A percentile compares a stretch with the other conserved stretches of the same genome.
phyloP scores from a whole-genome alignment of 2,113 vertebrate species.

The Plotosus lineatus region DNA sequence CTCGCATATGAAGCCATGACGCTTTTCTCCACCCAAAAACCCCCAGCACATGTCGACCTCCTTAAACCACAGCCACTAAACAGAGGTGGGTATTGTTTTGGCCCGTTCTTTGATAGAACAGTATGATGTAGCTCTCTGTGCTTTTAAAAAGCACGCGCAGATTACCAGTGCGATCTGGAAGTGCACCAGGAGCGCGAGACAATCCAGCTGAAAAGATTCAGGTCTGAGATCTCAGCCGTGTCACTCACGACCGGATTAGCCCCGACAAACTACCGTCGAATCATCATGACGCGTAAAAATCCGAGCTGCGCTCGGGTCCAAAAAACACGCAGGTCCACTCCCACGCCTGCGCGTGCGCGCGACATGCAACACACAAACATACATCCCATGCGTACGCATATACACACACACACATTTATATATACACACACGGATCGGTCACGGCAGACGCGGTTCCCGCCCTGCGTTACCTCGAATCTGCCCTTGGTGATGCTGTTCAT shows the following conservation, averaged over 20 bases:
- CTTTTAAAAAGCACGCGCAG: slow-evolving; percentile 21
- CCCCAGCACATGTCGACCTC: too few relatives aligned
- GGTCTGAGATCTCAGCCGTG: slow-evolving; percentile 61
- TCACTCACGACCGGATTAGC: slow-evolving; percentile 71
- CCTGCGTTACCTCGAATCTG: slow-evolving; percentile 78
- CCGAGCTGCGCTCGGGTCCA: slow-evolving; percentile 29
- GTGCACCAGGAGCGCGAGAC: slow-evolving; percentile 21
- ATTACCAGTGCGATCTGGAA: slow-evolving; percentile 40
- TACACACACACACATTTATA: not conserved
- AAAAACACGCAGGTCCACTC: slow-evolving; percentile 32
- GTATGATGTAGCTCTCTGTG: not conserved
- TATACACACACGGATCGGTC: slow-evolving; percentile 8
- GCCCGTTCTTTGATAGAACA: not conserved
- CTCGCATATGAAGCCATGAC: not conserved
- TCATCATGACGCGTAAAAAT: slow-evolving; percentile 62
- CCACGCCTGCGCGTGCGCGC: not conserved
- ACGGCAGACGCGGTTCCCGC: slow-evolving; percentile 34
- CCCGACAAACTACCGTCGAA: slow-evolving; percentile 65
- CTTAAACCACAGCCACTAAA: not conserved
- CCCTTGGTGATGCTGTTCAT: slow-evolving; percentile 82
- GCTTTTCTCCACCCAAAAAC: not conserved
- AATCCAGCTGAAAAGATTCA: slow-evolving; percentile 63
- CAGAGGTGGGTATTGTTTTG: not conserved
- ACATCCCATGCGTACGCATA: not conserved
- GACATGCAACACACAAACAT: slow-evolving; percentile 15